phyloP scores from a whole-genome alignment of 2,888 invertebrate genomes.

The Phaonia tiefii region DNA sequence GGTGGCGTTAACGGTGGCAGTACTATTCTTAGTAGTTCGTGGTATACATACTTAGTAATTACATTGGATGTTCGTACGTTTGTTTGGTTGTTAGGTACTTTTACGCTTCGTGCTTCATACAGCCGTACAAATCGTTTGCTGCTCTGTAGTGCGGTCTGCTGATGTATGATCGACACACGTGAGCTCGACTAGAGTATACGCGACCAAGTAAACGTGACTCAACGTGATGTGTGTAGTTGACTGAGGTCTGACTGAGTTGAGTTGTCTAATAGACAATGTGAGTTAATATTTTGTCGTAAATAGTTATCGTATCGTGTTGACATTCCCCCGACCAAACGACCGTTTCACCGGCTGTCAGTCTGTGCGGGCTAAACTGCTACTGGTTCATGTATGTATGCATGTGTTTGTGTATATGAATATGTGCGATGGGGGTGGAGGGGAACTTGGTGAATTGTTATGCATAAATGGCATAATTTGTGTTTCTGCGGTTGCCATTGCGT shows the following conservation, averaged over 20 bases:
- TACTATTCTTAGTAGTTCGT: too few species aligned
- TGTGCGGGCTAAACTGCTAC: neutral
- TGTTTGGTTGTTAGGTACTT: neutral
- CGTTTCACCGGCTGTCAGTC: conserved; percentile 4
- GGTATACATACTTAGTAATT: too few species aligned
- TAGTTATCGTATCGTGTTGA: neutral
- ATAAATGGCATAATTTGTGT: conserved; percentile 23
- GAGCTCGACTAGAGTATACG: conserved; percentile 55
- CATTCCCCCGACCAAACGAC: neutral
- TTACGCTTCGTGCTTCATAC: conserved; percentile 19
- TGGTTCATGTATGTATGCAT: neutral
- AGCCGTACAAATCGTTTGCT: neutral
- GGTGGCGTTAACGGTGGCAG: too few species aligned
- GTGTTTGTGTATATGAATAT: neutral
- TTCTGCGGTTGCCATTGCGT: neutral
- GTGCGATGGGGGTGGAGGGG: neutral
- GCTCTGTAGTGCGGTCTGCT: neutral
- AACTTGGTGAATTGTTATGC: conserved; percentile 4
- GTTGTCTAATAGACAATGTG: conserved; percentile 32
- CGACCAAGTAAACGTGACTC: conserved; percentile 67
- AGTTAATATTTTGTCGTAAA: conserved; percentile 27
- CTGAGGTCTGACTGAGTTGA: conserved; percentile 29
- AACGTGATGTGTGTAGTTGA: conserved; percentile 55
- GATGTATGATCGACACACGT: conserved; percentile 67
- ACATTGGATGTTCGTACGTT: neutral